These are phyloP conservation scores for Antheraea assamensis DNA, from an alignment of 2,888 invertebrate genomes.

Conservation along the genomic window DNA sequence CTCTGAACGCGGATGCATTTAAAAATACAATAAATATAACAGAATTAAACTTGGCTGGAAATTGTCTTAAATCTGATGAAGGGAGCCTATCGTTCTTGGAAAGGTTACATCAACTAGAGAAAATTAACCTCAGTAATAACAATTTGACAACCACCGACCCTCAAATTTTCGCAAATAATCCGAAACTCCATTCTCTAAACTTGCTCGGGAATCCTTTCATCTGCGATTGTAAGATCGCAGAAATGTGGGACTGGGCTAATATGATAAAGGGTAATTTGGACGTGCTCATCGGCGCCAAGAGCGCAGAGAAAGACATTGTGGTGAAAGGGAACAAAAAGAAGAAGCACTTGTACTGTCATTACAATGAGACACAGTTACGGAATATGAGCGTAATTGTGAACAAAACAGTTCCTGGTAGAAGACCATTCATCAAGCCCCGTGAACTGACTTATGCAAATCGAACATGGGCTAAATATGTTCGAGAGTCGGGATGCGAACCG, in stretches of 20 bases:
- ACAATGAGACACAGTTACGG: constrained; percentile 82
- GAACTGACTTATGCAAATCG: constrained; percentile 82
- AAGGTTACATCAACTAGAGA: constrained; percentile 79
- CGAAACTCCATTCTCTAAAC: constrained; percentile 82
- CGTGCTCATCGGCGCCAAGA: constrained; percentile 85
- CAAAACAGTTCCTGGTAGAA: constrained; percentile 78
- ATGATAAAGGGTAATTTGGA: constrained; percentile 84
- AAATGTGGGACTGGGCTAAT: constrained; percentile 88
- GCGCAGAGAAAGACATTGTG: constrained; percentile 83
- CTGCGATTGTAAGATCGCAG: constrained; percentile 86
- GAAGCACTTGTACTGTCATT: constrained; percentile 84
- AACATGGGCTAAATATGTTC: constrained; percentile 88
- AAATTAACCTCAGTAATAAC: constrained; percentile 84
- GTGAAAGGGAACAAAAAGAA: constrained; percentile 85
- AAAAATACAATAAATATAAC: constrained; percentile 84
- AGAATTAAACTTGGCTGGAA: constrained; percentile 82
- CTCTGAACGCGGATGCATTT: constrained; percentile 83
- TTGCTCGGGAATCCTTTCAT: constrained; percentile 86
- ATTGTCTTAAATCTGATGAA: constrained; percentile 75
- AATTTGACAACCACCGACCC: constrained; percentile 83
- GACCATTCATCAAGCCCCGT: constrained; percentile 82
- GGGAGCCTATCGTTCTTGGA: constrained; percentile 81
- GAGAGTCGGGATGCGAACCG: constrained; percentile 84
- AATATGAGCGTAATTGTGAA: constrained; percentile 73
- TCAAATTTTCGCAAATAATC: constrained; percentile 79